Evolutionary conservation across 2,888 invertebrate species (phyloP), one percentile per base, ranked within the genome.

Genomic region (Chymomyza fuscimana): DNA sequence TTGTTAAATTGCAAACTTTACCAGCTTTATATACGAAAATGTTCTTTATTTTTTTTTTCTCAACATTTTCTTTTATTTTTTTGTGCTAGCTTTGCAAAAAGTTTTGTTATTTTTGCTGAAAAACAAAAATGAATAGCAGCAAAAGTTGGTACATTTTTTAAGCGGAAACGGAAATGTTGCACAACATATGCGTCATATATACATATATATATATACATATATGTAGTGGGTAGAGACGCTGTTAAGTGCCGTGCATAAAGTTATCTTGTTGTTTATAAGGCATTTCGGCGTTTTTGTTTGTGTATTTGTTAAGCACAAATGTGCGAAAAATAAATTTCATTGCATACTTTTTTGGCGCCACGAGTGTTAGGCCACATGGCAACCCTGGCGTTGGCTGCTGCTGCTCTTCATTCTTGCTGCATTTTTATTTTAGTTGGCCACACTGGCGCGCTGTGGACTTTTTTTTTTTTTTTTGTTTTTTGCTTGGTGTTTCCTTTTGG

Each of bases 1-100:
- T 86, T 85, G 86, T 85, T 88, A 85, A 88, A 85, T 84, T 86
- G 84, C 88, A 88, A 88, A 85, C 88, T 88, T 85, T 88, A 82
- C 84, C 84, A 83, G 77, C 76, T 86, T 78, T 66, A 46, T 54
- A 16, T 63, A 58, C 40, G 40, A 25, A 16, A 16, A 46, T 36
- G 40, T 32, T 36, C 12, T 54, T 62, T 12, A 25, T 4, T 52
- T 61, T 66, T 62, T 63, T 63, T 69, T 68, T 58, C 25, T 4
- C 4, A 22, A 46, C 63, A 54, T 70, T 52, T 50, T 51, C n/a
- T 51, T 56, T 70, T 61, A 67, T 72, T 74, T 70, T 61, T 36
- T 63, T 32, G 12, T 62, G 65, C 76, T 50, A 52, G 59, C 63
- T 62, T 74, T 77, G 50, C 40, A 36, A 67, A 77, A 74, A 77